Conservation (phyloP, 2,113 vertebrate genomes). For the Mesitornis unicolor region DNA sequence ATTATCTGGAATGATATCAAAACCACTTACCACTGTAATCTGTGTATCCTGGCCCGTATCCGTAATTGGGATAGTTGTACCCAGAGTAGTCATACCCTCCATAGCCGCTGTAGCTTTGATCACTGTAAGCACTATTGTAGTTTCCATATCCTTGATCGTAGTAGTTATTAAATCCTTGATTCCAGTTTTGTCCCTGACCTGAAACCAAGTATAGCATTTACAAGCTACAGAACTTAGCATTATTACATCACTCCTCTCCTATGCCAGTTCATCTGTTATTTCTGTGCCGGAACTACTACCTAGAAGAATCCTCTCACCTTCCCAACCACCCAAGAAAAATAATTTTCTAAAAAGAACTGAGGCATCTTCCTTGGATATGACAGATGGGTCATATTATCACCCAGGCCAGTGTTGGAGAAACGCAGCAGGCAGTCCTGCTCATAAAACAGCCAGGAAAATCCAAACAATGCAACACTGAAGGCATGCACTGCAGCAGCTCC, state of each 20-base stretch:
- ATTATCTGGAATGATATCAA: neutral
- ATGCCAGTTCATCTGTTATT: neutral
- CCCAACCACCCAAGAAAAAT: neutral
- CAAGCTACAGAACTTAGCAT: neutral
- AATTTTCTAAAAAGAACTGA: neutral
- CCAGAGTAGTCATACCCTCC: slow-evolving; percentile 89
- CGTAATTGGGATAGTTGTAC: slow-evolving; percentile 88
- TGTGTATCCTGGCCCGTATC: slow-evolving; percentile 87
- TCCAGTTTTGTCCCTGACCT: slow-evolving; percentile 88
- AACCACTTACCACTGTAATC: slow-evolving; percentile 87
- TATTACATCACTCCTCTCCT: neutral
- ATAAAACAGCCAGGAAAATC: neutral
- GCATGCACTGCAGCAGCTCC: neutral
- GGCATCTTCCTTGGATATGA: neutral
- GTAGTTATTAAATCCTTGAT: slow-evolving; percentile 88
- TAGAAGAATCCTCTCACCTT: neutral
- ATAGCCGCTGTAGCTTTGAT: slow-evolving; percentile 87
- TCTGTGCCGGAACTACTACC: neutral
- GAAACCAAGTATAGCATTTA: neutral
- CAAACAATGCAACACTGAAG: neutral
- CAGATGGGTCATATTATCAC: neutral
- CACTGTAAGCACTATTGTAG: slow-evolving; percentile 85
- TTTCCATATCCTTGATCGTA: slow-evolving; percentile 89
- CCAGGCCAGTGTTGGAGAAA: rapidly evolving
- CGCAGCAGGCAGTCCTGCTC: neutral